phyloP scores from a whole-genome alignment of 2,888 invertebrate genomes.

The Anthrax anthrax region DNA sequence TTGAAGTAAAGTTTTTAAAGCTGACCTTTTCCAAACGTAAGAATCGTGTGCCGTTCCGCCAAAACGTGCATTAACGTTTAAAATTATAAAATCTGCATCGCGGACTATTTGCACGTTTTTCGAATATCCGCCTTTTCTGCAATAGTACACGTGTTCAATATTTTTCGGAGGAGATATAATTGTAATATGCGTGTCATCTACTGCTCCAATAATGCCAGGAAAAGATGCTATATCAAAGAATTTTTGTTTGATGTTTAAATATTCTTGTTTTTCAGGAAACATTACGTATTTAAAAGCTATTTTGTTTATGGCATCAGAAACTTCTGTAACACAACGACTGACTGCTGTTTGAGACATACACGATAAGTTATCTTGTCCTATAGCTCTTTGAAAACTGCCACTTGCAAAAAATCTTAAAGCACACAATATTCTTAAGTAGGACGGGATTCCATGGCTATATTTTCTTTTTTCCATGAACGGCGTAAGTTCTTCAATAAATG shows the following conservation, averaged over 20 bases:
- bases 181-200: neutral
- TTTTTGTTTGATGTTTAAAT: neutral
- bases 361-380: slow-evolving; percentile 1
- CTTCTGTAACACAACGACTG: slow-evolving; percentile 1
- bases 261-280: neutral
- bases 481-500: neutral
- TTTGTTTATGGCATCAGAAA: neutral
- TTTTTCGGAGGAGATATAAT: neutral
- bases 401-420: slow-evolving; percentile 1
- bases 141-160: slow-evolving; percentile 4
- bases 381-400: slow-evolving; percentile 1
- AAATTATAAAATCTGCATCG: slow-evolving; percentile 5
- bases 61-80: slow-evolving; percentile 1
- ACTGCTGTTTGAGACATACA: neutral
- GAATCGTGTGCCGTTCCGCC: slow-evolving; percentile 5
- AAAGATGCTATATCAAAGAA: neutral
- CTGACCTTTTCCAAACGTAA: slow-evolving; percentile 3
- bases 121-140: slow-evolving; percentile 7
- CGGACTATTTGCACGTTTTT: slow-evolving; percentile 9
- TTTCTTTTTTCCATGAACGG: neutral
- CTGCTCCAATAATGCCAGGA: neutral
- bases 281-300: neutral
- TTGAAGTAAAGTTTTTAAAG: neutral
- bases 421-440: neutral
- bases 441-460: neutral